Evolutionary conservation across 2,113 vertebrate genomes (phyloP), one percentile per base, ranked within the genome.

Genomic region (Calyptomena viridis): DNA sequence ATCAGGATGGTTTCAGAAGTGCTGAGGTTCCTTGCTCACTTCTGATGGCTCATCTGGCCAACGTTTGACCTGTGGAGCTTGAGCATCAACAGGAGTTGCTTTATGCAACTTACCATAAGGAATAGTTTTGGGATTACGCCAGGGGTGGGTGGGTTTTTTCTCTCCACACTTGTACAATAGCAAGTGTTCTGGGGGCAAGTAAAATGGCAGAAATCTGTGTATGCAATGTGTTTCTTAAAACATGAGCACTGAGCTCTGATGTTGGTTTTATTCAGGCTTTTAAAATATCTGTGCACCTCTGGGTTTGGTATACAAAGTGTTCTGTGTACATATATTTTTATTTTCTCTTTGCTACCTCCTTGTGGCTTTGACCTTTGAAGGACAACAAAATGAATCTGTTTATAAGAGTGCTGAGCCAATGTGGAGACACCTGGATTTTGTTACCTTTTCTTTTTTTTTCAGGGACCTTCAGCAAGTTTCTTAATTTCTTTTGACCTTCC

Each of bases 401-500:
- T 92, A 9, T n/a, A 58, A 59, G 83, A 90, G n/a, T 47, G 64
- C 93, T 94, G 87, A 89, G 69, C 52, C 1, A 2, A 35, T 39
- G 19, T 19, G 35, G 15, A 95, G 66, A 40, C 78, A 93, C 77
- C 84, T 91, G 90, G 58, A 19, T 5, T 82, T 96, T 91, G 35
- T 77, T 49, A 8, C 46, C 2, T 23, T 33, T 58, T 49, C 6
- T 27, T 30, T 19, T 56, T 24, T 46, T 72, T 72, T 59, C 44
- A 71, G 35, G 13, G 47, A 62, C n/a, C 35, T 87, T 91, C 77
- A 85, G 71, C 22, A 68, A 82, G 28, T 68, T 87, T 39, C 66
- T 87, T 63, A 2, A 9, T 47, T 91, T 87, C 39, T 80, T 93
- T 87, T 82, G 74, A 90, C 87, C 74, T 85, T 91, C 30, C 47